Evolutionary conservation across 2,113 vertebrate genomes (phyloP), one percentile per base, ranked within the genome.

Genomic region (Petroica traversi): DNA sequence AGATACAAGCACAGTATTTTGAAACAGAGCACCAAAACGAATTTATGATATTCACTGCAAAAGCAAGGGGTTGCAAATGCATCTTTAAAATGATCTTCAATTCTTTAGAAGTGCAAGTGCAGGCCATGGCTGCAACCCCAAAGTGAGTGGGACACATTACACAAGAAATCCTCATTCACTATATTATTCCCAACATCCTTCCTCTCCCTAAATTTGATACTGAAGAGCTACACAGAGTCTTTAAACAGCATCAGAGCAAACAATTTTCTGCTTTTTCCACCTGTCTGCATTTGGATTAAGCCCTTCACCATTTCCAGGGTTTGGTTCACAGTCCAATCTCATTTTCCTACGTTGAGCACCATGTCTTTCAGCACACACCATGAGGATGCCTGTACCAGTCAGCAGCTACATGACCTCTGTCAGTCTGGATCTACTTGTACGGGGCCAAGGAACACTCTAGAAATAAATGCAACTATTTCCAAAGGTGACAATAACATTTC

Each of bases 131-230:
- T 74, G 43, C 64, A 74, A 77, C 6, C 19, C 28, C 29, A 36
- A 4, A 31, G 33, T 16, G 67, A 51, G 6, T 46, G 40, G 34
- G 58, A 51, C 15, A 36, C 3, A 1, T 16, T 12, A 51, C 0
- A 69, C 46, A 89, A 85, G 40, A 59, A 67, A 82, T 28, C 57
- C 23, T 72, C 17, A 28, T 5, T 36, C 3, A 11, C 12, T 24
- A 0, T 38, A 45, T 46, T 55, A 55, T 36, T 55, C 15, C 31
- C 22, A 55, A 46, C 19, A 54, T 20, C 34, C 38, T 12, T 26
- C 38, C 33, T 63, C 48, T 36, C 45, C 59, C 64, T 34, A 55
- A 14, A 76, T 73, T 72, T 80, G 17, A 25, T 7, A 83, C 13
- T 79, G 62, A 48, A 54, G 38, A 92, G 6, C 34, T 43, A 78